Evolutionary conservation across 2,797 vertebrate species (phyloP), one percentile per base, ranked within the genome.

Genomic region (Distichodus sexfasciatus): DNA sequence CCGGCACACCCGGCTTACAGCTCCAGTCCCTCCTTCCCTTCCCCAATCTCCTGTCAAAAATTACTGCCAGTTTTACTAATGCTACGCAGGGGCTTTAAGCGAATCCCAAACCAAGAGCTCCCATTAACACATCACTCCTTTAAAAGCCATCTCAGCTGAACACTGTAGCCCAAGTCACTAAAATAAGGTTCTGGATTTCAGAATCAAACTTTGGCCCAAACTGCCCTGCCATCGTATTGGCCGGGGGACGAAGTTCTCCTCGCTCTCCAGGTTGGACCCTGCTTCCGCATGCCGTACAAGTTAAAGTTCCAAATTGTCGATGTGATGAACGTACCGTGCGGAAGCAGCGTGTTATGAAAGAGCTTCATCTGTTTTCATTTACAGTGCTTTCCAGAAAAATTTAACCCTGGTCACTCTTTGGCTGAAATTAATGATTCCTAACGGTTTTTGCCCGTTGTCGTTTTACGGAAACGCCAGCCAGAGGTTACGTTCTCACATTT

Each of bases 321-420:
- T 14, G 36, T 44, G 8, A 11, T 9, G 26, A 14, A 58, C 51
- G 29, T 60, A 17, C 15, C 51, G 23, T 41, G 19, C 29, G 15
- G 60, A 68, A 24, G 71, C 33, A 72, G 73, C 38, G 54, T 75
- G 82, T 83, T 81, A 87, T 88, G 87, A 91, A 91, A 89, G 87
- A 88, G 82, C 85, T 81, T 53, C 21, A 31, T 41, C 38, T 44
- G 8, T 29, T 15, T 53, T 63, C 31, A 7, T 7, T 6, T 28
- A 31, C 36, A 60, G 40, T 29, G 24, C 48, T 59, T 14, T 38
- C 41, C 38, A 35, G 26, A 41, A 65, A 62, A 63, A 15, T 26
- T 67, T 33, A 19, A 24, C 72, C 35, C 41, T 57, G 28, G 1
- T 58, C 46, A 4, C 24, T 70, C 44, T 48, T 46, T 24, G 33